phyloP scores from a whole-genome alignment of 2,888 invertebrate genomes.

The Dryococelus australis region DNA sequence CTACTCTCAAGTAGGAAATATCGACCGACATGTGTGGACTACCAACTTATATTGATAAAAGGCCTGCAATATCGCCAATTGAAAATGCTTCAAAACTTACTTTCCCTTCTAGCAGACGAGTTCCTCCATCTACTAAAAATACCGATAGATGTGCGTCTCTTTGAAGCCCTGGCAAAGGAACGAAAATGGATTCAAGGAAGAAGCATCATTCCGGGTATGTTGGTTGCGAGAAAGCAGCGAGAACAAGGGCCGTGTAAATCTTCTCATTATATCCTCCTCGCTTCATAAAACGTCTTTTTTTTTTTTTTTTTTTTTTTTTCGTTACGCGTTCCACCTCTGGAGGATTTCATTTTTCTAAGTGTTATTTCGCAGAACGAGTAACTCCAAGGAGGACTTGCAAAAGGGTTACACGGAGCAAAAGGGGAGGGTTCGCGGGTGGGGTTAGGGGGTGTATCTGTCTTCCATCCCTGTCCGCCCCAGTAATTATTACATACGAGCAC shows the following conservation, averaged over 20 bases:
- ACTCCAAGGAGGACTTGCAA: background rate
- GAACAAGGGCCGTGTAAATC: background rate
- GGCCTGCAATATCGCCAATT: too few relatives aligned
- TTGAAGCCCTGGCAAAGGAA: background rate
- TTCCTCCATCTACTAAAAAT: too few relatives aligned
- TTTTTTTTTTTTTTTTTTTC: background rate
- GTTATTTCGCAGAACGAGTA: slow-evolving; percentile 9
- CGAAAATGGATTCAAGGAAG: background rate
- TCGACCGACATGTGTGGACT: too few relatives aligned
- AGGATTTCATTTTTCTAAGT: slow-evolving; percentile 16
- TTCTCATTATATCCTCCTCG: slow-evolving; percentile 7
- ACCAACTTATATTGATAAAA: too few relatives aligned
- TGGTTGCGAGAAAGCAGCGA: slow-evolving; percentile 2
- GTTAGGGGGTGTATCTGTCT: slow-evolving; percentile 16
- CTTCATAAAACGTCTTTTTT: slow-evolving; percentile 13
- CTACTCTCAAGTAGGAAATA: too few relatives aligned
- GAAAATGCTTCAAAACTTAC: too few relatives aligned
- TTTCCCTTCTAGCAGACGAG: too few relatives aligned
- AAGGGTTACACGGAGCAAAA: slow-evolving; percentile 3
- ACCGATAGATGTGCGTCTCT: background rate
- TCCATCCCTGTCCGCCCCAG: slow-evolving; percentile 6
- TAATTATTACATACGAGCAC: slow-evolving; percentile 16
- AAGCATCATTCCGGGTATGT: background rate
- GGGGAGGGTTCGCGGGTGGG: background rate
- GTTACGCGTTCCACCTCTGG: background rate